These are phyloP conservation scores for Prionailurus bengalensis DNA, from an alignment of 2,113 vertebrate genomes.

Conservation along the genomic window DNA sequence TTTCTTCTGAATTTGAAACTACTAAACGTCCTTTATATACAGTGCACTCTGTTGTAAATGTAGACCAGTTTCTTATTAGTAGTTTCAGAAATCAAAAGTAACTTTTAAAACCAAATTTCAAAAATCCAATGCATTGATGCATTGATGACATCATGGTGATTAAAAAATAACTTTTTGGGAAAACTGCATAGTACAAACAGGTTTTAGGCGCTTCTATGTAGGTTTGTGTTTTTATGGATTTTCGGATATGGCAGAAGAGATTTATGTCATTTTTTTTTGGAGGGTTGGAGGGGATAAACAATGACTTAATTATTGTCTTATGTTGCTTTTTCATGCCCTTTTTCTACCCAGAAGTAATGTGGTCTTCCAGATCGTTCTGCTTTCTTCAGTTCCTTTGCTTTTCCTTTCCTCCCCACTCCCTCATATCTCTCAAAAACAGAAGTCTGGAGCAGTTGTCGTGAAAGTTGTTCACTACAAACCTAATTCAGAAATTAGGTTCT, in stretches of 20 bases:
- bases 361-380: not conserved
- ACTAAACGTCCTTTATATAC: not conserved
- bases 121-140: not conserved
- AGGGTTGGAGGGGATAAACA: not conserved
- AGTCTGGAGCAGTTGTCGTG: not conserved
- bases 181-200: not conserved
- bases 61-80: constrained; percentile 22
- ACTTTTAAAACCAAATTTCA: not conserved
- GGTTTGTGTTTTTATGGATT: constrained; percentile 1
- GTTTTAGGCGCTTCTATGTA: not conserved
- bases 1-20: constrained; percentile 49
- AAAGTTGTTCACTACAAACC: not conserved
- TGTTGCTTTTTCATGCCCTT: not conserved
- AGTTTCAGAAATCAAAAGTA: constrained; percentile 50
- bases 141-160: not conserved
- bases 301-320: not conserved
- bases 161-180: constrained; percentile 29
- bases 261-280: constrained; percentile 17
- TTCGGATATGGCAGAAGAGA: not conserved
- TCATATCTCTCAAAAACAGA: not conserved
- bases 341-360: not conserved
- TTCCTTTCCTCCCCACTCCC: not conserved
- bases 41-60: not conserved
- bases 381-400: not conserved
- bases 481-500: constrained; percentile 34